Base-by-base conservation (phyloP, 2,797 vertebrate species). In the Parambassis ranga region DNA sequence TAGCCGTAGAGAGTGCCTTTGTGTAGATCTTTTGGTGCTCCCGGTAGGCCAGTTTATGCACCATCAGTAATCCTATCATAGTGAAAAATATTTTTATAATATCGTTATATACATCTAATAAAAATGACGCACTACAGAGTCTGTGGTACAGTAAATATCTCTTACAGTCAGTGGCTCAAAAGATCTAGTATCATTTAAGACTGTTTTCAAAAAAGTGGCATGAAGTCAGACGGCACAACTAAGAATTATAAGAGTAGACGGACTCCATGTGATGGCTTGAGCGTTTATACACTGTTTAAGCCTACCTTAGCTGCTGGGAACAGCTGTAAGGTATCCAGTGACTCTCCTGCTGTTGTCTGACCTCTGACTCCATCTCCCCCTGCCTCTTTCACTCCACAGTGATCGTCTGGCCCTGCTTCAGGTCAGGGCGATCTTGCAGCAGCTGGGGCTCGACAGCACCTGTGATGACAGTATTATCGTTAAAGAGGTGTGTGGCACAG, bases 381-480 rank as follows among this genome's bases (percentile, higher is more conserved):
- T 24, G 0, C 26, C 28, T 18, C 7, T 24, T 16, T 13, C 2
- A 1, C 64, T 39, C 52, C 61, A 4, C 79, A 99, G 97, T 35
- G 98, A 99, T 83, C 94, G 98, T 20, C 86, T 99, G 89, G 96
- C 98, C 2, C 90, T 99, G 89, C 94, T 98, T 64, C 97, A 99
- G 90, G 97, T 99, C 73, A 84, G 98, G 72, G 85, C 95, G 8
- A 98, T 99, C 87, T 94, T 99, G 32, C 96, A 98, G 92, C 95
- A 98, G 77, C 90, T 99, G 89, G 97, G 98, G 24, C 91, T 99
- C 62, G 96, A 98, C 87, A 95, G 95, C 92, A 99, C 96, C 26
- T 99, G 98, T 0, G 96, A 99, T 0, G 97, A 99, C 94, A 99
- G 98, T 53, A 98, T 98, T 53, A 97, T 99, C 0, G 96, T 99